phyloP scores from a whole-genome alignment of 1,140 invertebrate species.

The Babylonia areolata region DNA sequence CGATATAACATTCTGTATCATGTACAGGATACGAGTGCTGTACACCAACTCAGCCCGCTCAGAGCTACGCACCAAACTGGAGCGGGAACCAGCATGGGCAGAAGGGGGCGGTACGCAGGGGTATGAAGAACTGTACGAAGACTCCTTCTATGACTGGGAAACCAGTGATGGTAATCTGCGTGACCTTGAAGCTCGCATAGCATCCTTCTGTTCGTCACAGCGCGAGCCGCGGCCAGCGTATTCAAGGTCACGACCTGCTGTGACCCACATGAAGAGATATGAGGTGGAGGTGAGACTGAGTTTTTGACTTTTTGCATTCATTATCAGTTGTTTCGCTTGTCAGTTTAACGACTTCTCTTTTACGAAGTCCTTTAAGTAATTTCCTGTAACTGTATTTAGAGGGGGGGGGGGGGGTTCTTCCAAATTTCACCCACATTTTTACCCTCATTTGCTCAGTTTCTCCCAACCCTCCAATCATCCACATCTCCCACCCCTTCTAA shows the following conservation, averaged over 20 bases:
- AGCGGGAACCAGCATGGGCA: slow-evolving; percentile 14
- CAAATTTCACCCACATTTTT: too few species aligned
- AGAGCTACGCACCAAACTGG: slow-evolving; percentile 37
- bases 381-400: too few species aligned
- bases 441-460: too few species aligned
- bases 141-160: slow-evolving; percentile 67
- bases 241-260: neutral
- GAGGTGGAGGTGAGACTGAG: slow-evolving; percentile 50
- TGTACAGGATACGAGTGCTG: slow-evolving; percentile 17
- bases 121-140: slow-evolving; percentile 49
- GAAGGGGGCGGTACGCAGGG: slow-evolving; percentile 23
- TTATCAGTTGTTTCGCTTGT: too few species aligned
- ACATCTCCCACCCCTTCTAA: too few species aligned
- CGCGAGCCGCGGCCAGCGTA: neutral
- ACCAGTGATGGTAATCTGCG: slow-evolving; percentile 63
- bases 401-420: too few species aligned
- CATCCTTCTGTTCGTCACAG: slow-evolving; percentile 53
- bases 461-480: too few species aligned
- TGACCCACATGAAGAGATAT: slow-evolving; percentile 58
- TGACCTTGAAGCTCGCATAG: slow-evolving; percentile 59
- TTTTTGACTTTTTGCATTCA: too few species aligned
- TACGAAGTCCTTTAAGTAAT: too few species aligned
- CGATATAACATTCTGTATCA: too few species aligned
- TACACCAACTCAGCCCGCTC: slow-evolving; percentile 9
- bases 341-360: too few species aligned